Evolutionary conservation across 2,888 invertebrate species (phyloP).

Genomic region (Tenthredo distinguenda): DNA sequence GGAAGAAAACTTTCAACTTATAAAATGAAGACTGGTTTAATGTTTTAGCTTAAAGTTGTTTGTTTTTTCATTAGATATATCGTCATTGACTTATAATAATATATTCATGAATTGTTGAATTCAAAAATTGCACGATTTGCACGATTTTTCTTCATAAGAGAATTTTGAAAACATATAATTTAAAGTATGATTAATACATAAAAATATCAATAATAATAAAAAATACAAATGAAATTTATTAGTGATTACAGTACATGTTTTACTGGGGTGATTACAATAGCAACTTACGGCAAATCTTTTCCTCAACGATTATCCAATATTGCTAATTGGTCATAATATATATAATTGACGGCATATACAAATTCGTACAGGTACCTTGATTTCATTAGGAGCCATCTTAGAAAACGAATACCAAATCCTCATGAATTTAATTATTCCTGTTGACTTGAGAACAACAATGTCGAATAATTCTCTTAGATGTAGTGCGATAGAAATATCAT

Average conservation of each 20-base stretch:
- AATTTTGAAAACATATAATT: not conserved
- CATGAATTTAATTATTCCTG: not conserved
- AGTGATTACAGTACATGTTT: not conserved
- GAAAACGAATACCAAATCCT: not conserved
- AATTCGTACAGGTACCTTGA: not conserved
- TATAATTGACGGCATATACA: not conserved
- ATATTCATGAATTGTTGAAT: not conserved
- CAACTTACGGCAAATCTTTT: not conserved
- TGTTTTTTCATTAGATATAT: not conserved
- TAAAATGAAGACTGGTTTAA: not conserved
- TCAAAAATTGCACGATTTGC: not conserved
- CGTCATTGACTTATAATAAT: not conserved
- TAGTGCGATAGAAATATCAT: not conserved
- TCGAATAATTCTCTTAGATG: not conserved
- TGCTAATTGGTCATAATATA: not conserved
- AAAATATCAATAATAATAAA: not conserved
- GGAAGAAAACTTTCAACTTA: not conserved
- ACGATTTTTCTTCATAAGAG: not conserved
- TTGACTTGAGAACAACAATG: not conserved
- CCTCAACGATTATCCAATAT: not conserved
- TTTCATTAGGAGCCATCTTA: not conserved
- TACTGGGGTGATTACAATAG: not conserved
- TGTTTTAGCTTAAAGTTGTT: not conserved
- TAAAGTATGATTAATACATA: no score
- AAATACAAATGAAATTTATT: slow-evolving; percentile 7